These are phyloP conservation scores for Myotis vivesi DNA, from an alignment of 2,797 vertebrate species.

Conservation along the genomic window DNA sequence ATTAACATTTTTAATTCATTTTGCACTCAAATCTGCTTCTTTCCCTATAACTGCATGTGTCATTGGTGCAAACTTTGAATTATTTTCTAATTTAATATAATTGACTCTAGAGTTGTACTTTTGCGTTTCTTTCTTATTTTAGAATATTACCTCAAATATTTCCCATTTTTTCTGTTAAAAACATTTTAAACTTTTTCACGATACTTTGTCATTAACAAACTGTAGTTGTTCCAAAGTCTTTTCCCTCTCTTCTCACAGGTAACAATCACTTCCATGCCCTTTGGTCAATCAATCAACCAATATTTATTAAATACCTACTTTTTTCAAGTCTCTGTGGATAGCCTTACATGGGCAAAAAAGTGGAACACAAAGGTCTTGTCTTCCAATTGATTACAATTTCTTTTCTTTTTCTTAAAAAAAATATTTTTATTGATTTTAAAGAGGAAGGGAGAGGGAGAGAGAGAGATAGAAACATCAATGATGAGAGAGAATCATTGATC, in stretches of 20 bases:
- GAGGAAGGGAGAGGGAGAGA: no score
- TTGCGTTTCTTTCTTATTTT: constrained; percentile 6
- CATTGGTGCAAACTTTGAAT: not conserved
- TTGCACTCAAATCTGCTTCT: constrained; percentile 1
- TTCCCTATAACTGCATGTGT: constrained; percentile 18
- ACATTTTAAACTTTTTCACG: constrained; percentile 24
- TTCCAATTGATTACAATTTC: constrained; percentile 7
- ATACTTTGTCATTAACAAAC: constrained; percentile 18
- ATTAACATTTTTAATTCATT: constrained; percentile 16
- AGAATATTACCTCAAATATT: constrained; percentile 8
- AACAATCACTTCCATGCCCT: not conserved
- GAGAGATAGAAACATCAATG: no score
- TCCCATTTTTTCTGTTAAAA: not conserved
- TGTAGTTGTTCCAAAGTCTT: not conserved
- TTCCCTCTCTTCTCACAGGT: constrained; percentile 6
- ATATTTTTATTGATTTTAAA: no score
- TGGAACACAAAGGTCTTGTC: not conserved
- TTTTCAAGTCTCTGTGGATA: not conserved
- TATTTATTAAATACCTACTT: constrained; percentile 32
- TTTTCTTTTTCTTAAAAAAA: no score
- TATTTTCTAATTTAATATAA: constrained; percentile 32
- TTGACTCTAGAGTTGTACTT: not conserved
- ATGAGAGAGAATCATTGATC: no score
- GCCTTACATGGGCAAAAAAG: not conserved
- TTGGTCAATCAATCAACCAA: not conserved